A percentile compares a stretch with the other conserved stretches of the same genome.
phyloP scores from a whole-genome alignment of 2,888 invertebrate species.

The Zeuzera pyrina region DNA sequence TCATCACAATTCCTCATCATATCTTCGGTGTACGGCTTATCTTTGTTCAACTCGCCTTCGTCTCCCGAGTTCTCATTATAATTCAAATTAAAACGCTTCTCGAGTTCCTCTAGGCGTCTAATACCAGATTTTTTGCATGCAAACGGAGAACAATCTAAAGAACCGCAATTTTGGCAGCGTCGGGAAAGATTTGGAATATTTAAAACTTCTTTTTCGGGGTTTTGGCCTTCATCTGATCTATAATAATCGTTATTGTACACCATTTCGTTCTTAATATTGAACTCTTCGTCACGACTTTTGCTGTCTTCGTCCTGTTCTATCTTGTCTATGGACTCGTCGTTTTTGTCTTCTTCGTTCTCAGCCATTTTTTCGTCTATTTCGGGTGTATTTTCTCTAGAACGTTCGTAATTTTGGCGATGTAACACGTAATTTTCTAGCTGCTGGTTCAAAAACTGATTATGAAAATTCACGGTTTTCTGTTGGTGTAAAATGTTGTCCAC shows the following conservation, averaged over 20 bases:
- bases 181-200: conserved; percentile 49
- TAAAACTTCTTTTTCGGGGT: conserved; percentile 47
- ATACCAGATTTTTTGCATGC: conserved; percentile 62
- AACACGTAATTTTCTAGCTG: conserved; percentile 57
- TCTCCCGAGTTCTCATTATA: conserved; percentile 59
- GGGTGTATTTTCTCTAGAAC: conserved; percentile 52
- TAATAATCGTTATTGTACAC: conserved; percentile 43
- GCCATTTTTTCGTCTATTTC: conserved; percentile 47
- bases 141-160: conserved; percentile 69
- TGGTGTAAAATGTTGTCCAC: conserved; percentile 76
- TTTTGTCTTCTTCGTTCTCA: conserved; percentile 37
- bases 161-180: conserved; percentile 70
- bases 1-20: conserved; percentile 56
- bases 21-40: conserved; percentile 44
- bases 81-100: conserved; percentile 53
- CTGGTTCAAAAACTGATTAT: conserved; percentile 70
- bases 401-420: conserved; percentile 39
- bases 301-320: conserved; percentile 50
- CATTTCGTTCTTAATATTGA: conserved; percentile 42
- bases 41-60: conserved; percentile 36
- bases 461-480: conserved; percentile 62
- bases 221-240: conserved; percentile 27
- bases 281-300: conserved; percentile 45
- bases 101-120: conserved; percentile 51
- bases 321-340: conserved; percentile 36